Evolutionary conservation across 2,888 invertebrate genomes (phyloP).

Genomic region (Leptogaster cylindrica): DNA sequence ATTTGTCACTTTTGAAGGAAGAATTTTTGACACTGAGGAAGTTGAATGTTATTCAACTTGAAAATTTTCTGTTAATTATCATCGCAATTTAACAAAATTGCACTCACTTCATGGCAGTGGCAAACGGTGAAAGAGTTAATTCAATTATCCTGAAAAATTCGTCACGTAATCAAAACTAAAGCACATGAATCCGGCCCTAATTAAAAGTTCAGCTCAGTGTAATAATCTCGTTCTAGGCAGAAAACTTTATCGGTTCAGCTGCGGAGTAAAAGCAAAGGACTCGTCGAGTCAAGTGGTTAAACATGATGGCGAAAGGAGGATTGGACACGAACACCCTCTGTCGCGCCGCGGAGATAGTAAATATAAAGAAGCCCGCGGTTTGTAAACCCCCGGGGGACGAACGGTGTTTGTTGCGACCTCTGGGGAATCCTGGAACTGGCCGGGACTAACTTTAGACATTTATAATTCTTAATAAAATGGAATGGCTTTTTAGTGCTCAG

Average conservation of each 20-base stretch:
- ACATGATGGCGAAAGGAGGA: constrained; percentile 3
- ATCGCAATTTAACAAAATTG: no score
- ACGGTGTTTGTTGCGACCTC: not conserved
- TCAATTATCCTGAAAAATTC: constrained; percentile 32
- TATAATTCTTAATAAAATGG: constrained; percentile 44
- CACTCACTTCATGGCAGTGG: no score
- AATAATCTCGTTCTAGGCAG: constrained; percentile 41
- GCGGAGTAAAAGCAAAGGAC: not conserved
- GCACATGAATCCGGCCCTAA: constrained; percentile 36
- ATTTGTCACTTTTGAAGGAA: not conserved
- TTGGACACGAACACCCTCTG: constrained; percentile 12
- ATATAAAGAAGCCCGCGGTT: not conserved
- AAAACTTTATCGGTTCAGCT: constrained; percentile 35
- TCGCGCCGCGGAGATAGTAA: constrained; percentile 16
- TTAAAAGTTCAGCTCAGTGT: constrained; percentile 43
- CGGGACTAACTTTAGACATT: constrained; percentile 43
- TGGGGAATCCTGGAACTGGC: not conserved
- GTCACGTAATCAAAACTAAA: constrained; percentile 29
- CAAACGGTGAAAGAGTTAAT: no score
- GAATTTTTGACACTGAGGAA: not conserved
- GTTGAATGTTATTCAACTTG: not conserved
- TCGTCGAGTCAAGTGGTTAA: not conserved
- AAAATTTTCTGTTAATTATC: no score
- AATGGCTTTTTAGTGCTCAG: constrained; percentile 34
- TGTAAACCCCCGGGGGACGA: not conserved